Conservation (phyloP, 2,113 vertebrate species). For the Prunella fulvescens region DNA sequence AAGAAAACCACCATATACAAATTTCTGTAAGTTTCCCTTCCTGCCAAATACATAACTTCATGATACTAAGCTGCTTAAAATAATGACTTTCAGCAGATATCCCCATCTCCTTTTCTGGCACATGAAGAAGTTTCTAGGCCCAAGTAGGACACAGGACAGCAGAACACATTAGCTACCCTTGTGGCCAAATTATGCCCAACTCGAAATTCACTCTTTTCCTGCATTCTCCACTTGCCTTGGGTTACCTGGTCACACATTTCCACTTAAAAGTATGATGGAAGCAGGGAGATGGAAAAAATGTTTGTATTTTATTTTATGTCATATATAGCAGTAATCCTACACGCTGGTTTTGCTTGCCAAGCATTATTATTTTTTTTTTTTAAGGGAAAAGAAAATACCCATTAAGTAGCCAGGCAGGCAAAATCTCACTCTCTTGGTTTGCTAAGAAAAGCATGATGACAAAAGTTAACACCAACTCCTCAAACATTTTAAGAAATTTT, state of each 20-base stretch:
- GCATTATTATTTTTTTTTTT: neutral
- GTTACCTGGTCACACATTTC: rapidly evolving
- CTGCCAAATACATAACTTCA: too few relatives aligned
- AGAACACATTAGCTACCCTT: neutral
- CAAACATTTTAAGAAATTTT: neutral
- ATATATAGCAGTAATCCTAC: neutral
- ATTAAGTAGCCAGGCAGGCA: neutral
- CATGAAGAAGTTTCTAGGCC: neutral
- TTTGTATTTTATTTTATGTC: neutral
- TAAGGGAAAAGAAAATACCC: rapidly evolving
- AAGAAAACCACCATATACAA: too few relatives aligned
- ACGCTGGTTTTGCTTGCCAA: neutral
- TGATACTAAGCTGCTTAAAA: too few relatives aligned
- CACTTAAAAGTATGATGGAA: neutral
- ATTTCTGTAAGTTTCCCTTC: too few relatives aligned
- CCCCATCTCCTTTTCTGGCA: too few relatives aligned
- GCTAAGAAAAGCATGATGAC: neutral
- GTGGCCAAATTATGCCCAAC: neutral
- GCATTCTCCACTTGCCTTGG: neutral
- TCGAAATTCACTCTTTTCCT: neutral
- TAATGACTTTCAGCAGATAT: too few relatives aligned
- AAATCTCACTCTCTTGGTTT: neutral
- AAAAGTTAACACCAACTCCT: neutral
- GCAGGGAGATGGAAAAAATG: rapidly evolving
- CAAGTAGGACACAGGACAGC: neutral